These are phyloP conservation scores for Cettia cetti DNA, from an alignment of 2,113 vertebrate genomes.

Conservation along the genomic window DNA sequence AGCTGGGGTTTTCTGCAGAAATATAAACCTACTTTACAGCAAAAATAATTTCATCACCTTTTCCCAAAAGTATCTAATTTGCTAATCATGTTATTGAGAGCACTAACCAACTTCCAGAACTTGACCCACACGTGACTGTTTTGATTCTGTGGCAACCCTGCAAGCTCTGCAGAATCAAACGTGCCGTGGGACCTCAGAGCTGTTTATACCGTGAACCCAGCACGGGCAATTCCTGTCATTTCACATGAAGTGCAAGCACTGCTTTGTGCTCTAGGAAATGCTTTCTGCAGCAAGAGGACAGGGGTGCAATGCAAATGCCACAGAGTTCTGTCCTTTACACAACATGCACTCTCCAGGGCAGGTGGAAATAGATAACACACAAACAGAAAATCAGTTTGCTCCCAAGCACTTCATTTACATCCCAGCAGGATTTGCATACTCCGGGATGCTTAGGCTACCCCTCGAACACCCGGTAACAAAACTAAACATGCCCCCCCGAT, in stretches of 20 bases:
- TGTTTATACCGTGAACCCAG: background rate
- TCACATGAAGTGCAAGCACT: background rate
- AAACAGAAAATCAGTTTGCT: background rate
- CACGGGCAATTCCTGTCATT: background rate
- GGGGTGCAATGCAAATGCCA: background rate
- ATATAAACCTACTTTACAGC: background rate
- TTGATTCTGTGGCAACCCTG: background rate
- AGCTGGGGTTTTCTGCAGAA: background rate
- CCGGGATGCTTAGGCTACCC: background rate
- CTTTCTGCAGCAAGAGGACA: background rate
- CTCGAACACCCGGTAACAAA: background rate
- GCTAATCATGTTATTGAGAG: background rate
- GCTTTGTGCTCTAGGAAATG: background rate
- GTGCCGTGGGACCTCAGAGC: background rate
- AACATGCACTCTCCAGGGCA: background rate
- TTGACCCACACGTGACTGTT: background rate
- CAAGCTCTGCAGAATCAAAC: background rate
- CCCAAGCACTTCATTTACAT: background rate
- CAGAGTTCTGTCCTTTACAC: background rate
- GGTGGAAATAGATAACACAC: background rate
- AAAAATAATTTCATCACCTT: background rate
- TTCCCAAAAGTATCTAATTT: background rate
- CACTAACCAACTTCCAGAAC: background rate
- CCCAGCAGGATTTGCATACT: background rate
- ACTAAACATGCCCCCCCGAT: accelerated